Evolutionary conservation across 2,888 invertebrate genomes (phyloP).

Genomic region (Ceraclea dissimilis): DNA sequence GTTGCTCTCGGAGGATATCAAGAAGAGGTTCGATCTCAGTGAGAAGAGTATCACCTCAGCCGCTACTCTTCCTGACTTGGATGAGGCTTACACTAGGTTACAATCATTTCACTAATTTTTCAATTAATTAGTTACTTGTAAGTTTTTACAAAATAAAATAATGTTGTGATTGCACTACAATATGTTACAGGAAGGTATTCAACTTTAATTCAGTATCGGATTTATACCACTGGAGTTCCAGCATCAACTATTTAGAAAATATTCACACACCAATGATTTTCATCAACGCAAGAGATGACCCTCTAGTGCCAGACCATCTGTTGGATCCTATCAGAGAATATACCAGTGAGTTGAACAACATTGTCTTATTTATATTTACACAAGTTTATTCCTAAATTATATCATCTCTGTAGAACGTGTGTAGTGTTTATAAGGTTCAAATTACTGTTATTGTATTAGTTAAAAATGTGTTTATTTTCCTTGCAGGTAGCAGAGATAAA

Average conservation of each 20-base stretch:
- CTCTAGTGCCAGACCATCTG: constrained; percentile 75
- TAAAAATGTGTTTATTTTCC: background rate
- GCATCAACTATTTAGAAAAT: constrained; percentile 67
- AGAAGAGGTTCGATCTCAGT: constrained; percentile 58
- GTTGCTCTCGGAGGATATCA: constrained; percentile 67
- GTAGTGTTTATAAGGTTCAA: no score
- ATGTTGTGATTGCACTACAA: background rate
- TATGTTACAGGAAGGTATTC: constrained; percentile 54
- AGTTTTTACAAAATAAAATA: no score
- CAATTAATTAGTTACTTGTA: no score
- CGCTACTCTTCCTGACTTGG: constrained; percentile 79
- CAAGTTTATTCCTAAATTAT: no score
- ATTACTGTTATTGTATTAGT: no score
- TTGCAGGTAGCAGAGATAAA: constrained; percentile 56
- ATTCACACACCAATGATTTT: constrained; percentile 84
- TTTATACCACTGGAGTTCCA: constrained; percentile 80
- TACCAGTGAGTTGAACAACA: constrained; percentile 56
- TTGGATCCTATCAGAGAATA: constrained; percentile 64
- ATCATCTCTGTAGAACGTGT: no score
- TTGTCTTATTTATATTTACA: background rate
- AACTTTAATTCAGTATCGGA: constrained; percentile 72
- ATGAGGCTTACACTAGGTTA: constrained; percentile 78
- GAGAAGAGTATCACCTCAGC: constrained; percentile 79
- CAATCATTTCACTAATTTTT: no score
- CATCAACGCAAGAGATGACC: constrained; percentile 87